Evolutionary conservation across 2,113 vertebrate species (phyloP), one percentile per base, ranked within the genome.

Genomic region (Pelusios castaneus): DNA sequence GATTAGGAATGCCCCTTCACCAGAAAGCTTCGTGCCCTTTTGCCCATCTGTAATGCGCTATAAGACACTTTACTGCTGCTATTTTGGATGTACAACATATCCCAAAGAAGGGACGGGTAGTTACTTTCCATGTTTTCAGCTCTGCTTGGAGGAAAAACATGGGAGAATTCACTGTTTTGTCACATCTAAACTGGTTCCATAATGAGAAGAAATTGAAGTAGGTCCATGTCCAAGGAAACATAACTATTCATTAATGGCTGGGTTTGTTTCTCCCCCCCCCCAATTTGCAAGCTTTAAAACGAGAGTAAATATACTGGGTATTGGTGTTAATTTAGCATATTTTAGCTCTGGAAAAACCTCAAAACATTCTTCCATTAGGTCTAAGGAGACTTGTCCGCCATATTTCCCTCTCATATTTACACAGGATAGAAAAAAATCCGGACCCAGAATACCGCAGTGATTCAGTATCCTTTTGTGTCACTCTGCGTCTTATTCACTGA

Each of bases 331-430:
- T 94, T 97, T 91, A 91, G 80, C 87, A 89, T 97, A 96, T 80
- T 52, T 81, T 92, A 85, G 79, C 60, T 73, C 86, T 95, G 96
- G 94, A 95, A 96, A 95, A 97, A 91, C 88, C 93, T 95, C 76
- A 89, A 80, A 96, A 95, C 95, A 97, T 97, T 96, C 87, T 80
- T 87, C 54, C 88, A 94, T 95, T 95, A 84, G 93, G 82, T 91
- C 85, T 95, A 83, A 80, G 73, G 77, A 88, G 96, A 95, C 90
- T 91, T 96, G 93, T 94, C 92, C 94, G 93, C 83, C 82, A 73
- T 73, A 9, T 96, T 95, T 96, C 81, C 38, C 79, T 90, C 87
- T 97, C 89, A 31, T 95, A 90, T 97, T 94, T 90, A 84, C 89
- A 92, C n/a, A 93, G 45, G 77, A 81, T 84, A 87, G 12, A 88